Evolutionary conservation across 2,113 vertebrate genomes (phyloP).

Genomic region (Amazona guildingii): DNA sequence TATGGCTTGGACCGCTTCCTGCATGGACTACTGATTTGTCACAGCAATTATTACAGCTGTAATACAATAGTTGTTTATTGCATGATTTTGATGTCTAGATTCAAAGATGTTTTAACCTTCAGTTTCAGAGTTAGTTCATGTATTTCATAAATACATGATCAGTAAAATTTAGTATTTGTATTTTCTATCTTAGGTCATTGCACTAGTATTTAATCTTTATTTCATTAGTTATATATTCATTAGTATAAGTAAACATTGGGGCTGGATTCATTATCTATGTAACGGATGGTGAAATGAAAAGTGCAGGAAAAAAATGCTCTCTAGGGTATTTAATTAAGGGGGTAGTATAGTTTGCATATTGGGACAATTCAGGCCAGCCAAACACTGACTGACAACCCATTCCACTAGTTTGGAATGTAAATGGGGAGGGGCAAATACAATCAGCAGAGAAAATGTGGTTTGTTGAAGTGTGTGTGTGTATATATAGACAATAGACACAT

Average conservation of each 20-base stretch:
- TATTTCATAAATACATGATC: background rate
- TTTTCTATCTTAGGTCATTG: background rate
- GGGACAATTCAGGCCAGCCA: background rate
- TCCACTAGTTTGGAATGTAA: background rate
- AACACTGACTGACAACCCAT: background rate
- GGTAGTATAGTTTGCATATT: background rate
- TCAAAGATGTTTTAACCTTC: background rate
- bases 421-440: background rate
- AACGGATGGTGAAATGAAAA: background rate
- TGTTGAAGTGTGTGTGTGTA: background rate
- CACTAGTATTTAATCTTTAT: conserved; percentile 2
- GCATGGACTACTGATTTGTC: background rate
- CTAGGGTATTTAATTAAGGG: background rate
- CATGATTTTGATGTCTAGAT: background rate
- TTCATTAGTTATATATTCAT: conserved; percentile 33
- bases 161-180: background rate
- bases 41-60: background rate
- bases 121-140: background rate
- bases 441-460: background rate
- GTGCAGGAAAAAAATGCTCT: background rate
- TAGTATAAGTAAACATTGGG: background rate
- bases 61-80: background rate
- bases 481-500: too few species aligned
- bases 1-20: background rate
- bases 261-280: background rate